These are phyloP conservation scores for Carollia perspicillata DNA, from an alignment of 2,113 vertebrate species.

Conservation along the genomic window DNA sequence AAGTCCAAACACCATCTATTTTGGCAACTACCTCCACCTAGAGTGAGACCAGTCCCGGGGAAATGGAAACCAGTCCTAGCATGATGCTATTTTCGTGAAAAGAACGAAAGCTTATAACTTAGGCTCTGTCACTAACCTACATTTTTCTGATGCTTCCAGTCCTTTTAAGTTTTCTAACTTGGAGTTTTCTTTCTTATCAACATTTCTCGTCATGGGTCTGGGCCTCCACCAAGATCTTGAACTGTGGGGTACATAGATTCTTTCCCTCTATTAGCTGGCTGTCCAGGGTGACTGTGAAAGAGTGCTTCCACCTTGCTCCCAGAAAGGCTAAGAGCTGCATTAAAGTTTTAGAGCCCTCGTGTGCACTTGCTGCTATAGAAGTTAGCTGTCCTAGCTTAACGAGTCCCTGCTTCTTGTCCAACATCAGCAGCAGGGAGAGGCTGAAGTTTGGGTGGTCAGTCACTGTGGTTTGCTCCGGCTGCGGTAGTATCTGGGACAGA, in stretches of 20 bases:
- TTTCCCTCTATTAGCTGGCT: not conserved
- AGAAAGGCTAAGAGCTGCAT: not conserved
- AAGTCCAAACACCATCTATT: not conserved
- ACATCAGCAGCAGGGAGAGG: not conserved
- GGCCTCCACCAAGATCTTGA: not conserved
- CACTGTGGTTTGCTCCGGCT: not conserved
- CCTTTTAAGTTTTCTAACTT: not conserved
- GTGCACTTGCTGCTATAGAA: not conserved
- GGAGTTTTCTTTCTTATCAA: constrained; percentile 3
- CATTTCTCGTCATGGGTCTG: not conserved
- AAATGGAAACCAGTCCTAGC: not conserved
- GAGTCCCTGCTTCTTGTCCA: not conserved
- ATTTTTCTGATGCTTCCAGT: not conserved
- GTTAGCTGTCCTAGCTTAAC: not conserved
- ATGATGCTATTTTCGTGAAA: not conserved
- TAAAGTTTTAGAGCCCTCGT: not conserved
- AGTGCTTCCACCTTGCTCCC: not conserved
- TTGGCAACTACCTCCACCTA: not conserved
- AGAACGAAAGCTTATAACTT: not conserved
- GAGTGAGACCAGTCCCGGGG: not conserved
- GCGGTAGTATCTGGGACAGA: not conserved
- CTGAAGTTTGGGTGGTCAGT: not conserved
- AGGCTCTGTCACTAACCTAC: not conserved
- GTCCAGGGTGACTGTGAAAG: not conserved
- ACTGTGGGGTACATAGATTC: not conserved